phyloP scores from a whole-genome alignment of 2,113 vertebrate genomes.

The Atlantisia rogersi region DNA sequence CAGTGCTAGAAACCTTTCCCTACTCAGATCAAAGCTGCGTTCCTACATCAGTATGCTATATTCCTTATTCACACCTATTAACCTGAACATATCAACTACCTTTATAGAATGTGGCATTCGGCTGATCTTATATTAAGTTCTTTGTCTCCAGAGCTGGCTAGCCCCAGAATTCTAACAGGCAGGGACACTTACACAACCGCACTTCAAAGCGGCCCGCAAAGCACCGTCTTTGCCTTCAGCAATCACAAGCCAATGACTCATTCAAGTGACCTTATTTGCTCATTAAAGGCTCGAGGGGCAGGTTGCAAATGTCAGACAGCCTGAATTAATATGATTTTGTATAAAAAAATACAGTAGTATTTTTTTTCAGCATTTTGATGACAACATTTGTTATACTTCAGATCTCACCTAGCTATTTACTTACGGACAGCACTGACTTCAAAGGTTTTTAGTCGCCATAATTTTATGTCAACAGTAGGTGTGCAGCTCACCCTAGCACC shows the following conservation, averaged over 20 bases:
- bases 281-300: conserved; percentile 71
- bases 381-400: conserved; percentile 28
- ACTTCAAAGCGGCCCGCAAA: conserved; percentile 69
- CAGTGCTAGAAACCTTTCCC: neutral
- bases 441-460: neutral
- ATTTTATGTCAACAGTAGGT: neutral
- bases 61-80: conserved; percentile 52
- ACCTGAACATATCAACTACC: conserved; percentile 1
- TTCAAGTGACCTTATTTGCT: conserved; percentile 73
- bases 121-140: conserved; percentile 56
- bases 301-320: conserved; percentile 70
- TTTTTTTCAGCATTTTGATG: conserved; percentile 57
- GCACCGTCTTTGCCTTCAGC: conserved; percentile 61
- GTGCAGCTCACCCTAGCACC: neutral
- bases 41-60: neutral
- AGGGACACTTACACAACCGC: conserved; percentile 62
- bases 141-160: conserved; percentile 51
- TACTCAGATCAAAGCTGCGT: neutral
- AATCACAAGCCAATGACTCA: conserved; percentile 51
- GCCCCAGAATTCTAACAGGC: conserved; percentile 33
- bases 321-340: conserved; percentile 51
- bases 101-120: conserved; percentile 47
- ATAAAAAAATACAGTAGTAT: neutral
- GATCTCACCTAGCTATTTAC: conserved; percentile 8
- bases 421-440: neutral